Percentiles rank a stretch among this genome's conserved stretches.
These are phyloP conservation scores for Pygathrix nemaeus DNA, from an alignment of 2,113 vertebrate species.

Conservation along the genomic window DNA sequence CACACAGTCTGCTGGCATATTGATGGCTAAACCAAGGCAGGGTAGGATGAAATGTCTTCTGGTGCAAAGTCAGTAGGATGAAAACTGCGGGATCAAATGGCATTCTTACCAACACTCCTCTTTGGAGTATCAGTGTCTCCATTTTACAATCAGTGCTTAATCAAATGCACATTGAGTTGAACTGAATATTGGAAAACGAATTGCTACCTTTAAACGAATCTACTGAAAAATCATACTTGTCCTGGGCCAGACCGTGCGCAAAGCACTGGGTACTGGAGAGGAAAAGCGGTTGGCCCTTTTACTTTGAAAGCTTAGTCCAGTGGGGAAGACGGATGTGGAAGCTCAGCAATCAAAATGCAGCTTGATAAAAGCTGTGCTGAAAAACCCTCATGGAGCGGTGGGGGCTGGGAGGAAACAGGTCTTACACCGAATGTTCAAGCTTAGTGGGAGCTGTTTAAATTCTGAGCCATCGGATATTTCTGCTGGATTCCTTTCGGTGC, in stretches of 20 bases:
- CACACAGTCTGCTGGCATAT: background rate
- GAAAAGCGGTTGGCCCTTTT: background rate
- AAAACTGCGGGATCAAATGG: background rate
- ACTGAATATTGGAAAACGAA: background rate
- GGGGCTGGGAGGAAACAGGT: background rate
- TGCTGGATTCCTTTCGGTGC: background rate
- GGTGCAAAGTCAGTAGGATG: background rate
- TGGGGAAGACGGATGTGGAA: background rate
- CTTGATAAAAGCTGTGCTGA: background rate
- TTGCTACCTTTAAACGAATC: background rate
- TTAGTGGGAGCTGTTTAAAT: background rate
- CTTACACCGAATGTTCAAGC: too few species aligned
- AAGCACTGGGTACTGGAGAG: background rate
- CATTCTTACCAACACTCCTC: background rate
- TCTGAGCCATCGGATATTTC: background rate
- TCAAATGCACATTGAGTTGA: background rate
- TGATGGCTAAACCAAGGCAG: background rate
- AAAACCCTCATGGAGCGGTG: background rate
- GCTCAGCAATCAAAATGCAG: background rate
- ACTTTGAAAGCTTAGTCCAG: background rate
- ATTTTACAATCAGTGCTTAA: background rate
- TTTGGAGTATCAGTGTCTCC: background rate
- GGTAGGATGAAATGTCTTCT: too few species aligned
- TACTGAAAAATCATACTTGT: background rate
- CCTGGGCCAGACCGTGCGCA: background rate